Conservation (phyloP, 64 coral and sea anemone genomes). For the Exaiptasia diaphana region DNA sequence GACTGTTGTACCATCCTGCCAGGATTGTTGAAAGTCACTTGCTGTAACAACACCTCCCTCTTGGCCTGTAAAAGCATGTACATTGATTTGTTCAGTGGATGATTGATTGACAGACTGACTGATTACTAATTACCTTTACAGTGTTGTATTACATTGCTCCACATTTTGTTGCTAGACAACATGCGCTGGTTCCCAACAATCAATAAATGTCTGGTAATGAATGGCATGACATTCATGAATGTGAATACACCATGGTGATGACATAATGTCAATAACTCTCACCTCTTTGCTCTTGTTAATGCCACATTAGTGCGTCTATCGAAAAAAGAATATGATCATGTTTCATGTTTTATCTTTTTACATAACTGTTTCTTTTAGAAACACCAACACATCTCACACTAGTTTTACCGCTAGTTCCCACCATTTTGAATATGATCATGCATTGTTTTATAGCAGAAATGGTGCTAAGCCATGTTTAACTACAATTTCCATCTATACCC, state of each 20-base stretch:
- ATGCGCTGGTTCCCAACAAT: constrained; percentile 80
- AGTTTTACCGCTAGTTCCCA: background rate
- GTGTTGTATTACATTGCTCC: constrained; percentile 75
- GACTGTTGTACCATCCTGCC: background rate
- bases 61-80: background rate
- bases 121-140: constrained; percentile 50
- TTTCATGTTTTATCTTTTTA: background rate
- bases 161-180: constrained; percentile 70
- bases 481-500: too few species aligned
- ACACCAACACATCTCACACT: background rate
- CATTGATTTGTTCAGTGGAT: too few species aligned
- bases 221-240: background rate
- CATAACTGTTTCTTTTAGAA: background rate
- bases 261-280: background rate
- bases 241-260: background rate
- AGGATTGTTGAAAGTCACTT: background rate
- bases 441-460: background rate
- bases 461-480: too few species aligned
- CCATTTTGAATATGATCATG: background rate
- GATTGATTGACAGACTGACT: background rate
- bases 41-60: background rate
- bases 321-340: background rate
- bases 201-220: constrained; percentile 75
- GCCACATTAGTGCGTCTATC: constrained; percentile 95
- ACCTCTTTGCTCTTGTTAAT: constrained; percentile 93